These are phyloP conservation scores for Agapornis roseicollis DNA, from an alignment of 2,113 vertebrate species.

Conservation along the genomic window DNA sequence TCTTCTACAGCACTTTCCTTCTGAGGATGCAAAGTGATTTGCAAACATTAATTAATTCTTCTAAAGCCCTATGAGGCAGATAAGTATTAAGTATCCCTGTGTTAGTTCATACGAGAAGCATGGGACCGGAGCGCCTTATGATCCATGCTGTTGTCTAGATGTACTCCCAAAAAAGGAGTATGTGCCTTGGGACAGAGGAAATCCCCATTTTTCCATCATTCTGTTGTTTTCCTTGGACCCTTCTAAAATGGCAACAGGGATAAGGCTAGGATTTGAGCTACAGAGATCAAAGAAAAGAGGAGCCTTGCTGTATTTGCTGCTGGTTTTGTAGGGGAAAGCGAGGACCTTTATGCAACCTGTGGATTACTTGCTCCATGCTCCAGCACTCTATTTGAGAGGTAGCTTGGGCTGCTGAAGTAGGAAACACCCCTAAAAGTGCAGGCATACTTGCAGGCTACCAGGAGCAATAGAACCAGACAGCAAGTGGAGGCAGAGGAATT, in stretches of 20 bases:
- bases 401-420: not conserved
- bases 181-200: not conserved
- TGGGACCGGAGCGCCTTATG: constrained; percentile 13
- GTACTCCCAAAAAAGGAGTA: not conserved
- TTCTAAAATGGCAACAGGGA: not conserved
- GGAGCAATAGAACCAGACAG: not conserved
- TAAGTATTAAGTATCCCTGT: constrained; percentile 36
- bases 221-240: not conserved
- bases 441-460: not conserved
- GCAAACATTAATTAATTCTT: constrained; percentile 62
- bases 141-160: not conserved
- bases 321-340: not conserved
- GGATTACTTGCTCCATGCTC: not conserved
- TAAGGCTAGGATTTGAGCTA: not conserved
- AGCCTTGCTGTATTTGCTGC: not conserved
- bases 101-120: constrained; percentile 34
- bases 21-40: constrained; percentile 60
- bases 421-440: not conserved
- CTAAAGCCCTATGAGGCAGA: constrained; percentile 39
- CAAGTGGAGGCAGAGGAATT: not conserved
- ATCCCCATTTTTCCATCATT: not conserved
- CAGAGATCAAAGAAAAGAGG: not conserved
- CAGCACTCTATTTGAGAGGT: not conserved
- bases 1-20: constrained; percentile 35
- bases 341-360: not conserved